Percentiles rank a stretch among this genome's conserved stretches.
phyloP scores from a whole-genome alignment of 2,113 vertebrate genomes.

The Apodemus sylvaticus region DNA sequence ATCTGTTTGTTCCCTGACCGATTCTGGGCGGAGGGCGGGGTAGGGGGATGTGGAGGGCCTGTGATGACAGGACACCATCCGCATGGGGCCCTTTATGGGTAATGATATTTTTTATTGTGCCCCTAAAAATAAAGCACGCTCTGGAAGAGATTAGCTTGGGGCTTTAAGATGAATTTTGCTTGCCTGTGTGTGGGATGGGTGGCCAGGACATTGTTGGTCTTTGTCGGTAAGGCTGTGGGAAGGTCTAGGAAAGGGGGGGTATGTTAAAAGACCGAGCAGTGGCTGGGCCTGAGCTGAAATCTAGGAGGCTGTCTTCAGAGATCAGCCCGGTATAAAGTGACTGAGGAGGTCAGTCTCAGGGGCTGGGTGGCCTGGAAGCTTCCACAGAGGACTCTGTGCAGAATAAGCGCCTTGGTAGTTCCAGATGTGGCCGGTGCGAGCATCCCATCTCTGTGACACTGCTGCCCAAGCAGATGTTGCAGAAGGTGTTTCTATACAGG shows the following conservation, averaged over 20 bases:
- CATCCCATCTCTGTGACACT: accelerated
- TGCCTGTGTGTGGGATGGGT: background rate
- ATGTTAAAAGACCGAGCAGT: background rate
- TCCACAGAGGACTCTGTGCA: background rate
- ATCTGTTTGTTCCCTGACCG: slow-evolving; percentile 20
- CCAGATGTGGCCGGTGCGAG: background rate
- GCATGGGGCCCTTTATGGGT: slow-evolving; percentile 42
- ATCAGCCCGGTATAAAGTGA: background rate
- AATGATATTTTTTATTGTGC: slow-evolving; percentile 63
- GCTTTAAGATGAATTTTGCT: background rate
- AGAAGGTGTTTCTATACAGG: background rate
- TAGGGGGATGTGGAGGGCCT: background rate
- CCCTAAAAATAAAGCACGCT: slow-evolving; percentile 71
- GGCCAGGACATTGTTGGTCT: background rate
- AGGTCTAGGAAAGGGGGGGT: background rate
- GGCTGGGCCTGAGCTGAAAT: background rate
- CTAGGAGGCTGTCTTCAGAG: background rate
- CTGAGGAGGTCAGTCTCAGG: background rate
- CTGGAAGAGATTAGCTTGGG: background rate
- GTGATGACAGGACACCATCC: slow-evolving; percentile 67
- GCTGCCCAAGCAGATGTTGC: background rate
- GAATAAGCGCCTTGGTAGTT: background rate
- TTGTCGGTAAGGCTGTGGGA: background rate
- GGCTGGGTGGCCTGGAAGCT: background rate
- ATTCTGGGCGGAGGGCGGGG: background rate